Conservation (phyloP, 2,797 vertebrate species). For the Phoxinus dragarum region DNA sequence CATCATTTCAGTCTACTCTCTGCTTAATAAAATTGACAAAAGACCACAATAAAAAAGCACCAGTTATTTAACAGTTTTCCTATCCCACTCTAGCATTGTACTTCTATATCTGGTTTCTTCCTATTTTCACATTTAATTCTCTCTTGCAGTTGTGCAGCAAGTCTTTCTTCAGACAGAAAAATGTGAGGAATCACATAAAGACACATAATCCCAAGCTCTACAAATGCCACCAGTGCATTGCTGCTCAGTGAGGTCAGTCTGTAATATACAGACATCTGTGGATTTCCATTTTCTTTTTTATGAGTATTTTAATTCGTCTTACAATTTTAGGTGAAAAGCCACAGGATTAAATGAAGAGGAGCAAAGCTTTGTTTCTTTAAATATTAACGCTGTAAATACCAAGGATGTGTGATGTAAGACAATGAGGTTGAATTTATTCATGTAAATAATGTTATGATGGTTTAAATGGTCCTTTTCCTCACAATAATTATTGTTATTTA, state of each 20-base stretch:
- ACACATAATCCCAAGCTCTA: slow-evolving; percentile 84
- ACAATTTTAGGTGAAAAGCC: slow-evolving; percentile 45
- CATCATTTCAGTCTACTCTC: background rate
- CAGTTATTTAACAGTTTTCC: background rate
- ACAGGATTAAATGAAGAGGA: slow-evolving; percentile 47
- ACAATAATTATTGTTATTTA: slow-evolving; percentile 76
- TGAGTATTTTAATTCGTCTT: slow-evolving; percentile 13
- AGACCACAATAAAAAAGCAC: background rate
- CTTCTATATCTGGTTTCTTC: background rate
- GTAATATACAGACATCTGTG: background rate
- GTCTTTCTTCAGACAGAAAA: slow-evolving; percentile 83
- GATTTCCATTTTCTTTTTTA: background rate
- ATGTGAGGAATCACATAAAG: slow-evolving; percentile 82
- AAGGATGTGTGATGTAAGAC: slow-evolving; percentile 67
- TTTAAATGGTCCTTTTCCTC: slow-evolving; percentile 59
- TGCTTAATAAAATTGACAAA: background rate
- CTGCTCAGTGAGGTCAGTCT: slow-evolving; percentile 71
- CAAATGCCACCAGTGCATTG: slow-evolving; percentile 81
- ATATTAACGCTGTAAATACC: slow-evolving; percentile 77
- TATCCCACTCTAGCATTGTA: background rate
- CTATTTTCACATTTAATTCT: slow-evolving; percentile 1
- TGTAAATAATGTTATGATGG: slow-evolving; percentile 70
- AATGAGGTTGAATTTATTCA: slow-evolving; percentile 72
- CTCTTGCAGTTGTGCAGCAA: slow-evolving; percentile 81
- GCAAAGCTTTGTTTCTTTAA: slow-evolving; percentile 43